Evolutionary conservation across 2,113 vertebrate species (phyloP), one percentile per base, ranked within the genome.

Genomic region (Hystrix cristata): DNA sequence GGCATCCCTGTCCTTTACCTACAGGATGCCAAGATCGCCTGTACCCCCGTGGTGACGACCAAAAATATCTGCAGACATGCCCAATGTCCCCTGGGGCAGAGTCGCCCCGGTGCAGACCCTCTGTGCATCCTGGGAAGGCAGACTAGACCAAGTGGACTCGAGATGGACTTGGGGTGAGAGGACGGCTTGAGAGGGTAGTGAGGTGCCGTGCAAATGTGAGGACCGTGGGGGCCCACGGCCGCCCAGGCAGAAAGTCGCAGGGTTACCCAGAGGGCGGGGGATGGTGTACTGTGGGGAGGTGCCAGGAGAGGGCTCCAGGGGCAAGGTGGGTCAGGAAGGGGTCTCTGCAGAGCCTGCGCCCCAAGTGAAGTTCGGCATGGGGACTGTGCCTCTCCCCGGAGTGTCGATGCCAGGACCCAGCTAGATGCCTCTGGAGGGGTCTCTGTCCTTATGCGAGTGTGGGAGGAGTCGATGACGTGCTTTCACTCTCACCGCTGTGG

Each of bases 371-470:
- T 14, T 91, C 3, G 1, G 51, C 4, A 1, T 21, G 59, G n/a
- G 43, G 34, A 60, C 55, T 31, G 76, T 46, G 79, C 31, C 55
- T 38, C 23, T 38, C 48, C 34, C 3, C 4, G 19, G 34, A 34
- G 29, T 6, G 27, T 38, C 25, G 18, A 29, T 64, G 81, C 23
- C 23, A 1, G 18, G 7, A 21, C 46, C 12, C 79, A 19, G 16
- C 18, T 6, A 1, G 9, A 2, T 5, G 8, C 19, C 64, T n/a
- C 0, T 23, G 6, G 34, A 13, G 59, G 3, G 7, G 15, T 7
- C 7, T 13, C 38, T 19, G 46, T 51, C 38, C 2, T 29, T 27
- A 0, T 5, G 31, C 16, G 4, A 4, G 53, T 25, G 38, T 60
- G 7, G 46, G 67, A 85, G 34, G 14, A 46, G 53, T 46, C 2